A percentile compares a stretch with the other conserved stretches of the same genome.
Conservation (phyloP, 2,113 vertebrate genomes). For the Uropsilus gracilis region DNA sequence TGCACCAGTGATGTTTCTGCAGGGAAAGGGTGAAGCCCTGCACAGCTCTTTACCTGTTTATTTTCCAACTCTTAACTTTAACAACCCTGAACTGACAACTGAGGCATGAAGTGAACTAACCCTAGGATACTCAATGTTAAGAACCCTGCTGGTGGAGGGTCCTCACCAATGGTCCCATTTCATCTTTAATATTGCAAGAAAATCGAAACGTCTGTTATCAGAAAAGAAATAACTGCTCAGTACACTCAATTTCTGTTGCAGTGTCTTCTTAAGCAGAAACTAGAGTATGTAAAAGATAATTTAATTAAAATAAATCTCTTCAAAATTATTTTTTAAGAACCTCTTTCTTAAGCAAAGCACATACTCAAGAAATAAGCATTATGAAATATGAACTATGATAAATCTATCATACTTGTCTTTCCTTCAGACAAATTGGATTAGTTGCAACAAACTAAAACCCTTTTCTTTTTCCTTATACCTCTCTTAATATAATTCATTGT, state of each 20-base stretch:
- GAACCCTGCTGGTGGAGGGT: not conserved
- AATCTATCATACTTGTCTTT: not conserved
- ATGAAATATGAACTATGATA: not conserved
- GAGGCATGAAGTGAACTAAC: not conserved
- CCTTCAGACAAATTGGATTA: not conserved
- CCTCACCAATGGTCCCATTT: not conserved
- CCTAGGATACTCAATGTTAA: no score
- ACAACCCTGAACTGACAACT: not conserved
- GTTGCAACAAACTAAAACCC: slow-evolving; percentile 14
- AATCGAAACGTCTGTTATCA: not conserved
- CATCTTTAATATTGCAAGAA: not conserved
- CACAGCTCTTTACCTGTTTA: not conserved
- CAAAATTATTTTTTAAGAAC: slow-evolving; percentile 29
- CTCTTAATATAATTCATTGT: slow-evolving; percentile 18
- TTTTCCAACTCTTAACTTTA: not conserved
- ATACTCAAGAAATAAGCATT: no score
- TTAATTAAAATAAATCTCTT: slow-evolving; percentile 6
- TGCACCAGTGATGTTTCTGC: not conserved
- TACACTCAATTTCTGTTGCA: not conserved
- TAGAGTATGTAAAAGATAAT: not conserved
- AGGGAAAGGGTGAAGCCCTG: no score
- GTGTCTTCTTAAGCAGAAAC: not conserved
- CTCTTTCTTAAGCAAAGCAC: not conserved
- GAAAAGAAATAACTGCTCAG: not conserved
- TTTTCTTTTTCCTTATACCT: slow-evolving; percentile 8